Percentiles rank a stretch among this genome's conserved stretches.
These are phyloP conservation scores for Nipponia nippon DNA, from an alignment of 2,113 vertebrate genomes.

Conservation along the genomic window DNA sequence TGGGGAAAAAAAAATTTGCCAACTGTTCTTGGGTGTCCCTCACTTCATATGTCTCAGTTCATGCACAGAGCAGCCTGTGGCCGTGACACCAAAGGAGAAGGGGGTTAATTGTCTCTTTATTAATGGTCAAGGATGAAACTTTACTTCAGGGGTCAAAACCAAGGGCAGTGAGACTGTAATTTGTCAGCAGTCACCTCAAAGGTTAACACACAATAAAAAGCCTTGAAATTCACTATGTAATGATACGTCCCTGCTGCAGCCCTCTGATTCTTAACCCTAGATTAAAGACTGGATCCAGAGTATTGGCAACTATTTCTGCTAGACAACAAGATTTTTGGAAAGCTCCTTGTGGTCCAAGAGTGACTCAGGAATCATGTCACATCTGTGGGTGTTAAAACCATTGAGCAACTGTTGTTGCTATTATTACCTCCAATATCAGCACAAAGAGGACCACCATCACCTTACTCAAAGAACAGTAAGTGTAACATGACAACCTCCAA, in stretches of 20 bases:
- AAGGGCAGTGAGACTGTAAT: background rate
- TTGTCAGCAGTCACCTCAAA: background rate
- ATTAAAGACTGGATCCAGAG: background rate
- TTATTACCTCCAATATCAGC: background rate
- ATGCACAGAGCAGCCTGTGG: background rate
- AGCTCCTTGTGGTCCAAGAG: background rate
- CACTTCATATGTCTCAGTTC: background rate
- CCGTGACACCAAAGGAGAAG: background rate
- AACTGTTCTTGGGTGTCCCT: background rate
- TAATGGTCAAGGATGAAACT: background rate
- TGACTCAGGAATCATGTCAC: background rate
- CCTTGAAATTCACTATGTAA: background rate
- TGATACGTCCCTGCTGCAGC: background rate
- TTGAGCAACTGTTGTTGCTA: background rate
- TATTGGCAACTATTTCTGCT: background rate
- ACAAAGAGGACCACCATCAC: background rate
- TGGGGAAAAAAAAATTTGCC: background rate
- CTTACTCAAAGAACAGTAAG: background rate
- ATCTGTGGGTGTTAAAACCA: background rate
- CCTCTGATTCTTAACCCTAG: background rate
- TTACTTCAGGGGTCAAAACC: background rate
- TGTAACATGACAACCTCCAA: background rate
- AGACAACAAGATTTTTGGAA: background rate
- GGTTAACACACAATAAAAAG: background rate
- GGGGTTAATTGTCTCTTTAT: background rate